Evolutionary conservation across 2,888 invertebrate species (phyloP).

Genomic region (Serrognathus titanus): DNA sequence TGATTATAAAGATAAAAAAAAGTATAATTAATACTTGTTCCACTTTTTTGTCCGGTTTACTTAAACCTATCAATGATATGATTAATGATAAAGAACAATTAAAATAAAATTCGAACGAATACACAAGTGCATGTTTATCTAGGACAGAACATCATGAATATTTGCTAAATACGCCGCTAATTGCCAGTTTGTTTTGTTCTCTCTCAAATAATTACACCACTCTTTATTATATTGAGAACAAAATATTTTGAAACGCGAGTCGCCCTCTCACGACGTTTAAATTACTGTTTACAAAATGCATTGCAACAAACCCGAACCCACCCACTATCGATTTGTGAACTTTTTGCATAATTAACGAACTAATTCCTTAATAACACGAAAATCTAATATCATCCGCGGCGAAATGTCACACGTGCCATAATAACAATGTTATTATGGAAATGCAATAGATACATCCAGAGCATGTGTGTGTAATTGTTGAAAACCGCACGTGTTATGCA

Average conservation of each 20-base stretch:
- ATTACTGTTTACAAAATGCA: constrained; percentile 1
- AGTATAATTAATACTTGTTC: constrained; percentile 33
- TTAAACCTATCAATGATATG: constrained; percentile 35
- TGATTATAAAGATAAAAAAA: constrained; percentile 32
- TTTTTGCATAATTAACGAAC: not conserved
- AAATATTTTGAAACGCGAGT: constrained; percentile 7
- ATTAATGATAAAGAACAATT: constrained; percentile 34
- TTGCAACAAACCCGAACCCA: not conserved
- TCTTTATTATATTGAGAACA: constrained; percentile 9
- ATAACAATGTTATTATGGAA: no score
- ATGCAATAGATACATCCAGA: no score
- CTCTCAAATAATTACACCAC: constrained; percentile 17
- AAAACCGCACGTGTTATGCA: no score
- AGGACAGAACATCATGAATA: constrained; percentile 28
- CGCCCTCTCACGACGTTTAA: not conserved
- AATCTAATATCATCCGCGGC: not conserved
- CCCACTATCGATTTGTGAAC: not conserved
- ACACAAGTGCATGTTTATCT: constrained; percentile 27
- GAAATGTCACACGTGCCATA: no score
- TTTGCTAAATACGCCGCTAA: constrained; percentile 30
- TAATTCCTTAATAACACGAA: constrained; percentile 3
- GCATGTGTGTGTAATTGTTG: no score
- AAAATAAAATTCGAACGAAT: constrained; percentile 28
- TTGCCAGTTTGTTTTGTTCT: constrained; percentile 28
- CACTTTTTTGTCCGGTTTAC: constrained; percentile 24